Percentiles rank a stretch among this genome's conserved stretches.
phyloP scores from a whole-genome alignment of 2,113 vertebrate species.

The Ariopsis seemanni region DNA sequence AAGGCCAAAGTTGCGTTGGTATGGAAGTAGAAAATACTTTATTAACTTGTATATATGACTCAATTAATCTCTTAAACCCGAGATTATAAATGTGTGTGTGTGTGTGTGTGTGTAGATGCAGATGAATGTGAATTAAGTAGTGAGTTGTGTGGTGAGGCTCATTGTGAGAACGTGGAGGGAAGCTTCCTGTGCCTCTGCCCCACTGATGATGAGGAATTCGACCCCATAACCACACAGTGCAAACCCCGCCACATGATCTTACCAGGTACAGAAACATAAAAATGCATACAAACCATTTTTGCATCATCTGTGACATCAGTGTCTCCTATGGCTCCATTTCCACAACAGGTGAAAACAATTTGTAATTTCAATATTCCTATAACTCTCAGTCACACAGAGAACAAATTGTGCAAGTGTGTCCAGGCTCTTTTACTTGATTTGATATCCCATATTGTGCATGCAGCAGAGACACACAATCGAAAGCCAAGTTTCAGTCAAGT shows the following conservation, averaged over 20 bases:
- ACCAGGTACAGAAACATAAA: constrained; percentile 66
- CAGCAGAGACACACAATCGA: neutral
- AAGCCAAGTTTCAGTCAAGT: constrained; percentile 18
- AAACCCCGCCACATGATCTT: constrained; percentile 44
- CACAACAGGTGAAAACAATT: neutral
- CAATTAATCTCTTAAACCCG: neutral
- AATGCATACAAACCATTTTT: neutral
- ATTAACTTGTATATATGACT: neutral
- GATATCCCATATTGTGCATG: constrained; percentile 19
- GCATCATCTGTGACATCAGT: neutral
- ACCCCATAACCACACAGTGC: constrained; percentile 73
- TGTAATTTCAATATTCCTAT: neutral
- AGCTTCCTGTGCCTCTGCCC: constrained; percentile 81
- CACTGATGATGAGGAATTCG: constrained; percentile 79
- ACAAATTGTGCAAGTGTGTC: neutral
- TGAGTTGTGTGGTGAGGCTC: constrained; percentile 72
- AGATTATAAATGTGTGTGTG: neutral
- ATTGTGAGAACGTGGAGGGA: constrained; percentile 78
- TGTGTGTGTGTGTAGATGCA: constrained; percentile 61
- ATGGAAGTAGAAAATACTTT: constrained; percentile 40
- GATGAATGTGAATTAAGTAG: constrained; percentile 77
- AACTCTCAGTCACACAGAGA: neutral
- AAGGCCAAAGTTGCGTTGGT: constrained; percentile 68
- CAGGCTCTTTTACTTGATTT: constrained; percentile 9
- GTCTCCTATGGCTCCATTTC: neutral